Percentiles rank a stretch among this genome's conserved stretches.
phyloP scores from a whole-genome alignment of 2,888 invertebrate genomes.

The Pseudococcus jackbeardsleyi region DNA sequence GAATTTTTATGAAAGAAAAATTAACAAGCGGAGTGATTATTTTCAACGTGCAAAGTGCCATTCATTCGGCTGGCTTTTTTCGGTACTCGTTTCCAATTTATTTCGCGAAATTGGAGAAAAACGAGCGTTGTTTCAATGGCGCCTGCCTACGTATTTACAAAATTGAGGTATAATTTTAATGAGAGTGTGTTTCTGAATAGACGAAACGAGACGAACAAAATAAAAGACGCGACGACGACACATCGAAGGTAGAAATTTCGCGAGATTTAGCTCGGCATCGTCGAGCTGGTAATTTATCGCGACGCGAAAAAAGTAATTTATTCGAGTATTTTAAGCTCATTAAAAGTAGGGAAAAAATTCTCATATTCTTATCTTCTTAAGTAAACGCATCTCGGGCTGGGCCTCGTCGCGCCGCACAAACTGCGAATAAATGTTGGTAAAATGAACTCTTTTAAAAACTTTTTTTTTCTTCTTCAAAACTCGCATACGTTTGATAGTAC shows the following conservation, averaged over 20 bases:
- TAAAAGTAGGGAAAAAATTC: slow-evolving; percentile 33
- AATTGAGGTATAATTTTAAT: slow-evolving; percentile 25
- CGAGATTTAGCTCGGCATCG: background rate
- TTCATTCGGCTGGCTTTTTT: background rate
- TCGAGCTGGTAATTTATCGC: background rate
- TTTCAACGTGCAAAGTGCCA: background rate
- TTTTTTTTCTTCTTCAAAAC: background rate
- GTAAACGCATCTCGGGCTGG: background rate
- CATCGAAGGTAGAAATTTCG: background rate
- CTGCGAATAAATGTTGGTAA: slow-evolving; percentile 58
- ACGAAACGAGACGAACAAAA: background rate
- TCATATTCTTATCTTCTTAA: slow-evolving; percentile 47
- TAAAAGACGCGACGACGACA: background rate
- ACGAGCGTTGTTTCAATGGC: background rate
- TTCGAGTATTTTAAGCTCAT: slow-evolving; percentile 47
- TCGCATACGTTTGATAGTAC: slow-evolving; percentile 43
- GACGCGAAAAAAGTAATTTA: slow-evolving; percentile 38
- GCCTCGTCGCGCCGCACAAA: background rate
- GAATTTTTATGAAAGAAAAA: background rate
- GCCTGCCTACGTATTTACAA: background rate
- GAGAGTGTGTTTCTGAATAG: background rate
- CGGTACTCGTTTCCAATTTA: background rate
- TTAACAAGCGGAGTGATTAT: slow-evolving; percentile 6
- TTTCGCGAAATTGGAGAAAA: background rate
- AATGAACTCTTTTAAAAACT: slow-evolving; percentile 29